Evolutionary conservation across 2,888 invertebrate species (phyloP).

Genomic region (Orchesella flavescens): DNA sequence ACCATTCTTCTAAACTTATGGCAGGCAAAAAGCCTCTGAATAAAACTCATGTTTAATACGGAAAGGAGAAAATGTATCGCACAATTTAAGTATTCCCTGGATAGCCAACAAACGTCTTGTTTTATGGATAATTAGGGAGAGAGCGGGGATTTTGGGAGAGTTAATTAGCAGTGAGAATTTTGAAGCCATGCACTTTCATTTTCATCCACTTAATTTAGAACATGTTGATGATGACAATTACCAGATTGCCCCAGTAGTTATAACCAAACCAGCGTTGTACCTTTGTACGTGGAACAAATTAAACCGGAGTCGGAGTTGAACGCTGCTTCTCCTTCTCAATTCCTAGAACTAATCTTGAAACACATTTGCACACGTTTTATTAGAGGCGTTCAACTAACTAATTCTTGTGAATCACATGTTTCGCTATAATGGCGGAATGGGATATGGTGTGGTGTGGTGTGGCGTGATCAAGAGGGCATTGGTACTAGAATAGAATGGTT

Average conservation of each 20-base stretch:
- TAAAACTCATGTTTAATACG: background rate
- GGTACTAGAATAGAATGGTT: too few species aligned
- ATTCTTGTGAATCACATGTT: too few species aligned
- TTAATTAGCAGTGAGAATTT: constrained; percentile 30
- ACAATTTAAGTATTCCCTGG: constrained; percentile 1
- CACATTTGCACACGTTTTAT: too few species aligned
- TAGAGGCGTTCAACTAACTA: too few species aligned
- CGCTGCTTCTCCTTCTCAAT: too few species aligned
- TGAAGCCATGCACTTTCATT: background rate
- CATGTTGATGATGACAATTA: background rate
- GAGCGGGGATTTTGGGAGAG: constrained; percentile 3
- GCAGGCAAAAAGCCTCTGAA: background rate
- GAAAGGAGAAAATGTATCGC: background rate
- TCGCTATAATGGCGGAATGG: too few species aligned
- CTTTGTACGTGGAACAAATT: too few species aligned
- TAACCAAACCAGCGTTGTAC: too few species aligned
- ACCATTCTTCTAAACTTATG: background rate
- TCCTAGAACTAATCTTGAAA: too few species aligned
- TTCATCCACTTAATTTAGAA: background rate
- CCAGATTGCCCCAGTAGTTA: background rate
- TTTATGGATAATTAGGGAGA: background rate
- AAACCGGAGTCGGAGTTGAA: too few species aligned
- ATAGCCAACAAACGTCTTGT: constrained; percentile 1
- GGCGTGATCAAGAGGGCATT: too few species aligned
- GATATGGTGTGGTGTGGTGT: too few species aligned